These are phyloP conservation scores for Eptatretus burgeri DNA, from an alignment of 2,113 vertebrate species.

Conservation along the genomic window DNA sequence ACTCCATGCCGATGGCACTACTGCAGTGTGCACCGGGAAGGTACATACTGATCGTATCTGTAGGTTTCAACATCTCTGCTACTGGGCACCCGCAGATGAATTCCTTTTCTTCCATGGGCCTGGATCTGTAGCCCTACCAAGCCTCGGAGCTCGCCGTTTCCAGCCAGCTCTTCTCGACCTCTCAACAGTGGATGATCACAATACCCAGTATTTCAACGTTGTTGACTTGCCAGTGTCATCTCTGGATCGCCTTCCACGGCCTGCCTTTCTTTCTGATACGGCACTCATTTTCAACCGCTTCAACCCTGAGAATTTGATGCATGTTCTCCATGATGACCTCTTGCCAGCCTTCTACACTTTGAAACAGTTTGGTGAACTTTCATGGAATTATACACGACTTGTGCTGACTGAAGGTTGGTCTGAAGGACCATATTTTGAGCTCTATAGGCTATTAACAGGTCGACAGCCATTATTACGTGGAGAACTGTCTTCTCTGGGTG, in stretches of 20 bases:
- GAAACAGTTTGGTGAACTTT: slow-evolving; percentile 54
- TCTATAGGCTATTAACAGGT: slow-evolving; percentile 59
- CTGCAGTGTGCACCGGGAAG: slow-evolving; percentile 76
- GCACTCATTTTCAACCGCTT: slow-evolving; percentile 68
- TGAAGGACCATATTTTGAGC: slow-evolving; percentile 61
- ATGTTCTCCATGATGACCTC: slow-evolving; percentile 77
- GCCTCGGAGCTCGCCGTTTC: slow-evolving; percentile 61
- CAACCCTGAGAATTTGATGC: slow-evolving; percentile 94
- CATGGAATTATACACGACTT: slow-evolving; percentile 31
- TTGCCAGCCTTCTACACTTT: slow-evolving; percentile 79
- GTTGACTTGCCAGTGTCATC: slow-evolving; percentile 58
- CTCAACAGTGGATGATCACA: slow-evolving; percentile 88
- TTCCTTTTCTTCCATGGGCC: slow-evolving; percentile 91
- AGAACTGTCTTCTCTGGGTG: slow-evolving; percentile 51
- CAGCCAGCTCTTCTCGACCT: slow-evolving; percentile 75
- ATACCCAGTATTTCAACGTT: slow-evolving; percentile 92
- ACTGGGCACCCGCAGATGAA: slow-evolving; percentile 58
- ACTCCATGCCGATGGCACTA: slow-evolving; percentile 50
- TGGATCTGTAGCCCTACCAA: slow-evolving; percentile 60
- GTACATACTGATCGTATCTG: slow-evolving; percentile 88
- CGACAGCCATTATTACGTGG: slow-evolving; percentile 62
- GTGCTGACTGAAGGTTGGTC: slow-evolving; percentile 93
- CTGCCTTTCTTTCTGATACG: slow-evolving; percentile 70
- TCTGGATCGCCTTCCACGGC: slow-evolving; percentile 64
- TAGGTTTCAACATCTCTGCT: slow-evolving; percentile 79